Evolutionary conservation across 1,140 invertebrate species (phyloP).

Genomic region (Pseudomyrmex pallidus): DNA sequence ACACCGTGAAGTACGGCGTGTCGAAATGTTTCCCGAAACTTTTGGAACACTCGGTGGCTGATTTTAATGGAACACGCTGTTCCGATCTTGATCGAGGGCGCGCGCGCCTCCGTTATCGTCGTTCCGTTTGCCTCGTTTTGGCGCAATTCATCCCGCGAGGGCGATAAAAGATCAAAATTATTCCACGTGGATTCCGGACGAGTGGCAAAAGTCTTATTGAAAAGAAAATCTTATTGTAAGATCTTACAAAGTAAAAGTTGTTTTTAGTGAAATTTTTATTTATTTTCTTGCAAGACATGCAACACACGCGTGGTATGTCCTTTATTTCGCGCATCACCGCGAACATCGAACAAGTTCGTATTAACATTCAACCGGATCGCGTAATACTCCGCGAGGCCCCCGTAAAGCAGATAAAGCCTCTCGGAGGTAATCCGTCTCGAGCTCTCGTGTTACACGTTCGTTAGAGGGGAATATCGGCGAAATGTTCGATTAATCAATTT

Average conservation of each 20-base stretch:
- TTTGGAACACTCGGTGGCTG: slow-evolving; percentile 19
- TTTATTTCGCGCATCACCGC: neutral
- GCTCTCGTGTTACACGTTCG: slow-evolving; percentile 55
- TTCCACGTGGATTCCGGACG: too few species aligned
- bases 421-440: slow-evolving; percentile 52
- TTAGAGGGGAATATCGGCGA: slow-evolving; percentile 54
- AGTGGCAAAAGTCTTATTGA: too few species aligned
- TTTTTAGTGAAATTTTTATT: too few species aligned
- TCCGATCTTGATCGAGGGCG: slow-evolving; percentile 16
- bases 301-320: neutral
- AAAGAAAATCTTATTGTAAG: too few species aligned
- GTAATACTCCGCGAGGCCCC: neutral
- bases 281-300: neutral
- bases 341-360: slow-evolving; percentile 9
- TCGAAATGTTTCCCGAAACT: slow-evolving; percentile 49
- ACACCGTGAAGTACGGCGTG: slow-evolving; percentile 41
- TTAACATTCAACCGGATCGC: slow-evolving; percentile 12
- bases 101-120: neutral
- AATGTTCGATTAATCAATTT: slow-evolving; percentile 59
- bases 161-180: too few species aligned
- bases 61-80: slow-evolving; percentile 51
- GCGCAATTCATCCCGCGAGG: neutral
- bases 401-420: slow-evolving; percentile 50
- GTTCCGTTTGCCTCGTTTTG: slow-evolving; percentile 41
- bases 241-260: neutral